A percentile compares a stretch with the other conserved stretches of the same genome.
Conservation (phyloP, 2,797 vertebrate species). For the Danionella dracula region DNA sequence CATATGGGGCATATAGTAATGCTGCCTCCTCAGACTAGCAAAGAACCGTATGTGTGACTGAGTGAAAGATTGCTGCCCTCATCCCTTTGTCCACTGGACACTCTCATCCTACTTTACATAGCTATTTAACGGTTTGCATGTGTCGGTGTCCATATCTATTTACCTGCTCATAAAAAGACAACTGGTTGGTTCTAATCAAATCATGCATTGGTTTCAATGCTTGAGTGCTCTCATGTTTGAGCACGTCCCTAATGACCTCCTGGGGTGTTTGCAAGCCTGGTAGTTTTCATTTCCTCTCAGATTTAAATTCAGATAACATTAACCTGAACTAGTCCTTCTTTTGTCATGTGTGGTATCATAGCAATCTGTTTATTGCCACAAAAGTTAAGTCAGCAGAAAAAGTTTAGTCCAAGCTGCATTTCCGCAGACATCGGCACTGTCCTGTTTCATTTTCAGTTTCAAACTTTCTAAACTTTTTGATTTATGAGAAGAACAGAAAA, state of each 20-base stretch:
- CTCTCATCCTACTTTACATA: neutral
- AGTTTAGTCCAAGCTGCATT: neutral
- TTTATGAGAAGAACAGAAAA: neutral
- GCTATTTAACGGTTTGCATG: constrained; percentile 5
- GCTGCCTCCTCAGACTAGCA: constrained; percentile 44
- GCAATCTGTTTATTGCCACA: neutral
- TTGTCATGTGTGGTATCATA: neutral
- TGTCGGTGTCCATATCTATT: neutral
- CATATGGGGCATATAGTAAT: constrained; percentile 50
- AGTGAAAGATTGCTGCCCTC: constrained; percentile 11
- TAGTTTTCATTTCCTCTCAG: neutral
- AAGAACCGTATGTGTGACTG: constrained; percentile 27
- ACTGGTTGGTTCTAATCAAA: constrained; percentile 3
- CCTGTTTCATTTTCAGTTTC: constrained; percentile 15
- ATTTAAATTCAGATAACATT: neutral
- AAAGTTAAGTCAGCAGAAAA: constrained; percentile 8
- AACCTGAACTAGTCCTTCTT: neutral
- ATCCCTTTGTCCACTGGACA: constrained; percentile 26
- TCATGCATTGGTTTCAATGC: constrained; percentile 1
- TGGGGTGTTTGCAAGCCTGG: neutral
- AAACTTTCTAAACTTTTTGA: constrained; percentile 10
- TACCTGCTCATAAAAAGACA: neutral
- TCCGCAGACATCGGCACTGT: constrained; percentile 5
- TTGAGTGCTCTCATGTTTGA: neutral
- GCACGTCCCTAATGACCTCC: neutral